Percentiles rank a stretch among this genome's conserved stretches.
These are phyloP conservation scores for Allobates femoralis DNA, from an alignment of 2,797 vertebrate species.

Conservation along the genomic window DNA sequence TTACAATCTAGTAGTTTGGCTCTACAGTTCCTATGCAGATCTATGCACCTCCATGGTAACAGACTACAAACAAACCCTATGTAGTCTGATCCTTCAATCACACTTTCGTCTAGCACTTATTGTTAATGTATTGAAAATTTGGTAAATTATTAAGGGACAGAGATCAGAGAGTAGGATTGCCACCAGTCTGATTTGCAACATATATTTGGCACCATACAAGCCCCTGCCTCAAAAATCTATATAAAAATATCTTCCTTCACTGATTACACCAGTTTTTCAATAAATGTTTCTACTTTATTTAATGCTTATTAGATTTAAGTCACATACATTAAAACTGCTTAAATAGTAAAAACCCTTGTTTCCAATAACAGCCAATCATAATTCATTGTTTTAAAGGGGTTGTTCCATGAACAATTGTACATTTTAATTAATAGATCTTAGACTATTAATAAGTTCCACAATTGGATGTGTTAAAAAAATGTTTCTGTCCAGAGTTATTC, in stretches of 20 bases:
- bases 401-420: too few relatives aligned
- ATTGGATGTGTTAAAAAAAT: too few relatives aligned
- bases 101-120: not conserved
- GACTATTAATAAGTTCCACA: too few relatives aligned
- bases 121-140: not conserved
- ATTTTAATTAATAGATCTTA: too few relatives aligned
- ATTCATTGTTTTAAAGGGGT: too few relatives aligned
- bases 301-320: not conserved
- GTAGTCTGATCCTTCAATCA: not conserved
- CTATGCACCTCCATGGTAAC: slow-evolving; percentile 4
- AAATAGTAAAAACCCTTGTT: not conserved
- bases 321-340: not conserved
- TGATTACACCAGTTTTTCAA: not conserved
- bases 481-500: too few relatives aligned
- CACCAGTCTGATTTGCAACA: too few relatives aligned
- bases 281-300: not conserved
- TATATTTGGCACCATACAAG: too few relatives aligned
- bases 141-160: not conserved
- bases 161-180: not conserved
- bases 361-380: not conserved
- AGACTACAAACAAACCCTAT: slow-evolving; percentile 19
- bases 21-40: not conserved
- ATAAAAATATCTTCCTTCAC: too few relatives aligned
- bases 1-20: not conserved
- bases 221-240: too few relatives aligned